phyloP scores from a whole-genome alignment of 2,797 vertebrate genomes.

The Xiphorhynchus erythropygius region DNA sequence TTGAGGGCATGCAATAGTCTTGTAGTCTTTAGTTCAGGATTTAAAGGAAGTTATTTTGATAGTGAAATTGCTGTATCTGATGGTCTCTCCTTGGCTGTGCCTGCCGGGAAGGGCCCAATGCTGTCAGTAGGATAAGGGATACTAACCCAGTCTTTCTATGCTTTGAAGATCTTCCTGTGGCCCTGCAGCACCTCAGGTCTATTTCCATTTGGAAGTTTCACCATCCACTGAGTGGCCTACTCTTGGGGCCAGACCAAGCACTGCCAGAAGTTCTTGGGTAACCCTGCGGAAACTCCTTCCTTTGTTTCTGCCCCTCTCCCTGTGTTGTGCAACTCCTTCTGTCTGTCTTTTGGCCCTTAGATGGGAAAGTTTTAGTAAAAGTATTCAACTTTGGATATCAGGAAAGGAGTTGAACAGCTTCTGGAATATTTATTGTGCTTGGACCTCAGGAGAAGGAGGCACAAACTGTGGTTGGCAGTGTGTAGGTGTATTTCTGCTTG shows the following conservation, averaged over 20 bases:
- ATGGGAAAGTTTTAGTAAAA: neutral
- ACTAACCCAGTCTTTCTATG: rapidly evolving
- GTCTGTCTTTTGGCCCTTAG: neutral
- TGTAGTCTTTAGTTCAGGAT: neutral
- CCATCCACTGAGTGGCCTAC: neutral
- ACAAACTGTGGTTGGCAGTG: rapidly evolving
- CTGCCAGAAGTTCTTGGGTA: neutral
- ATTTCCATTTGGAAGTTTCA: neutral
- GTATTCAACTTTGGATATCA: neutral
- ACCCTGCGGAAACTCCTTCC: neutral
- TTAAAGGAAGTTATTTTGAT: neutral
- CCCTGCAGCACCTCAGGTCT: neutral
- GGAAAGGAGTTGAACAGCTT: neutral
- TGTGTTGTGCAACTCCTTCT: neutral
- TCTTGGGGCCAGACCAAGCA: neutral
- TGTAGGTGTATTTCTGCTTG: neutral
- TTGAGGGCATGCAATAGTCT: neutral
- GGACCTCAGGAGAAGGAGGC: neutral
- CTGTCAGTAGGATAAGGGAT: neutral
- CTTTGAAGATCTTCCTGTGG: neutral
- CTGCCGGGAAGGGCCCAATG: neutral
- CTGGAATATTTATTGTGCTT: neutral
- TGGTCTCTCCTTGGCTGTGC: neutral
- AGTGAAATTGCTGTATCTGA: neutral
- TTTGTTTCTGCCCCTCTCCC: rapidly evolving